These are phyloP conservation scores for Oceanodroma tethys DNA, from an alignment of 2,113 vertebrate species.

Conservation along the genomic window DNA sequence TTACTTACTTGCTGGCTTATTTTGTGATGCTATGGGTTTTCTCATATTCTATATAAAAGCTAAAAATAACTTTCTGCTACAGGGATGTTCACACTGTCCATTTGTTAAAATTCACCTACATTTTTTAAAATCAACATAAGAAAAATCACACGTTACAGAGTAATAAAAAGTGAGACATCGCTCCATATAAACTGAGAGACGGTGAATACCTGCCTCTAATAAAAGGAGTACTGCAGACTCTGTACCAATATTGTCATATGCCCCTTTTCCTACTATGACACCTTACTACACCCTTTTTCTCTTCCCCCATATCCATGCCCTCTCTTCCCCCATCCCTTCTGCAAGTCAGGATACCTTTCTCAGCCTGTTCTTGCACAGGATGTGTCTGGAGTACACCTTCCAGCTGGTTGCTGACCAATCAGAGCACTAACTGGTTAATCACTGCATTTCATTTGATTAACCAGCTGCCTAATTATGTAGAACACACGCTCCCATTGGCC, in stretches of 20 bases:
- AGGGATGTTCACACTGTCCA: not conserved
- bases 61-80: not conserved
- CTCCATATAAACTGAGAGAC: not conserved
- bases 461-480: not conserved
- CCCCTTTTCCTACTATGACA: not conserved
- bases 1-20: not conserved
- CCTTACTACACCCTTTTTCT: not conserved
- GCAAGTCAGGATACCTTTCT: not conserved
- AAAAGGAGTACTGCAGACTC: not conserved
- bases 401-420: not conserved
- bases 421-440: not conserved
- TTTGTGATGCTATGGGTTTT: not conserved
- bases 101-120: not conserved
- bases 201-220: not conserved
- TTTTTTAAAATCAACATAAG: not conserved
- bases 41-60: not conserved
- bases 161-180: not conserved
- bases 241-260: rapidly evolving
- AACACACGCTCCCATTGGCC: not conserved
- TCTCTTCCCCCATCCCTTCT: not conserved
- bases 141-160: not conserved
- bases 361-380: not conserved
- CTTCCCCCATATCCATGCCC: not conserved
- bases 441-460: not conserved
- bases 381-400: not conserved